phyloP scores from a whole-genome alignment of 2,113 vertebrate species.

The Phalacrocorax carbo region DNA sequence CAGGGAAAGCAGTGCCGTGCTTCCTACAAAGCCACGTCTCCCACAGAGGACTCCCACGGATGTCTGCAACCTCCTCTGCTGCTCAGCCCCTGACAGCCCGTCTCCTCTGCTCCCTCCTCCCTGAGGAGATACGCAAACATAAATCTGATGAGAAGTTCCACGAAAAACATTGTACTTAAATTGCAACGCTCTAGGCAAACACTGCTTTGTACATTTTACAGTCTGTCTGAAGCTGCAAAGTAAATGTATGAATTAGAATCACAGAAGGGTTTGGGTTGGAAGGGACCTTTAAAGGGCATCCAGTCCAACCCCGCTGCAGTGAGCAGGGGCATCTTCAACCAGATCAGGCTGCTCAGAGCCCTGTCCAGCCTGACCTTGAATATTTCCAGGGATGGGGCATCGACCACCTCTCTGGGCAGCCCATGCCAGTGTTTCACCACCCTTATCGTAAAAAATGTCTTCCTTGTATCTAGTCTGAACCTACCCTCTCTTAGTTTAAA shows the following conservation, averaged over 20 bases:
- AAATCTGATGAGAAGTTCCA: neutral
- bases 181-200: neutral
- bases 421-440: accelerated
- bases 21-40: neutral
- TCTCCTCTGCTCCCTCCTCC: neutral
- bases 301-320: neutral
- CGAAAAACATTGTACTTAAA: accelerated
- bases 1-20: neutral
- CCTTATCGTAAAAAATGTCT: accelerated
- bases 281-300: neutral
- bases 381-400: neutral
- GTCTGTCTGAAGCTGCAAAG: neutral
- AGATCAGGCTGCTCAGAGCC: neutral
- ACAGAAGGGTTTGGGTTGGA: neutral
- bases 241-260: neutral
- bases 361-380: neutral
- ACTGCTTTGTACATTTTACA: accelerated
- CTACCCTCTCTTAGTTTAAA: neutral
- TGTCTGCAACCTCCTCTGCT: neutral
- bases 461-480: neutral
- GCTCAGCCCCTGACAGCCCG: neutral
- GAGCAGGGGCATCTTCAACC: neutral
- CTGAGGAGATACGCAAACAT: accelerated
- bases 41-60: neutral
- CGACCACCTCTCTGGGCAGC: neutral